These are phyloP conservation scores for Syncerus caffer DNA, from an alignment of 2,797 vertebrate species.

Conservation along the genomic window DNA sequence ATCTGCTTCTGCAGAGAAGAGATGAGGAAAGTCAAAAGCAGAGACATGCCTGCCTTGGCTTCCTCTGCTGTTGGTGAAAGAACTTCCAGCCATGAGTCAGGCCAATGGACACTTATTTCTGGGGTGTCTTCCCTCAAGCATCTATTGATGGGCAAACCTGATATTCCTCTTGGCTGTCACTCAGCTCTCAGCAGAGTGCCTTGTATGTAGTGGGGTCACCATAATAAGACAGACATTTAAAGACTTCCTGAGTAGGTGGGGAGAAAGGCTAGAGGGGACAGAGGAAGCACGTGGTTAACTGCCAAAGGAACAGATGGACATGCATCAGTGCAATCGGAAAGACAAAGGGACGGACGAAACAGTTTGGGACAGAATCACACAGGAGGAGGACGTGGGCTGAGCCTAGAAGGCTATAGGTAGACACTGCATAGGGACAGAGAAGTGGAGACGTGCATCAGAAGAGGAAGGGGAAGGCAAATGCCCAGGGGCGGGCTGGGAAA, in stretches of 20 bases:
- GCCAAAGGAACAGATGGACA: not conserved
- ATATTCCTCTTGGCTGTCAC: not conserved
- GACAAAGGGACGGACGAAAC: not conserved
- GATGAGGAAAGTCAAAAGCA: not conserved
- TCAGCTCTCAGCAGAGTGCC: not conserved
- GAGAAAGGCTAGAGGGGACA: not conserved
- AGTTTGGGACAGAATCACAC: not conserved
- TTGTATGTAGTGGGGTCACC: not conserved
- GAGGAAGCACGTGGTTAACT: not conserved
- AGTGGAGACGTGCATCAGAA: no score
- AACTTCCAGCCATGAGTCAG: not conserved
- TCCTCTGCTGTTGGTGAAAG: not conserved
- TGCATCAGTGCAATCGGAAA: rapidly evolving
- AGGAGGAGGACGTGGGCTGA: not conserved
- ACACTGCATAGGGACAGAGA: not conserved
- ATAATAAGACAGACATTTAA: not conserved
- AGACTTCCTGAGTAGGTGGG: not conserved
- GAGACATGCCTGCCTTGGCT: no score
- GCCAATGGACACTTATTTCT: not conserved
- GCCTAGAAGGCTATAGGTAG: not conserved
- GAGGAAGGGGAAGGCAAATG: not conserved
- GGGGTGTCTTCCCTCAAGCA: not conserved
- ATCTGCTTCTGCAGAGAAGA: not conserved
- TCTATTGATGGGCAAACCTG: not conserved
- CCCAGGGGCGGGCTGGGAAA: not conserved